Conservation (phyloP, 1,140 invertebrate genomes). For the Marisa cornuarietis region DNA sequence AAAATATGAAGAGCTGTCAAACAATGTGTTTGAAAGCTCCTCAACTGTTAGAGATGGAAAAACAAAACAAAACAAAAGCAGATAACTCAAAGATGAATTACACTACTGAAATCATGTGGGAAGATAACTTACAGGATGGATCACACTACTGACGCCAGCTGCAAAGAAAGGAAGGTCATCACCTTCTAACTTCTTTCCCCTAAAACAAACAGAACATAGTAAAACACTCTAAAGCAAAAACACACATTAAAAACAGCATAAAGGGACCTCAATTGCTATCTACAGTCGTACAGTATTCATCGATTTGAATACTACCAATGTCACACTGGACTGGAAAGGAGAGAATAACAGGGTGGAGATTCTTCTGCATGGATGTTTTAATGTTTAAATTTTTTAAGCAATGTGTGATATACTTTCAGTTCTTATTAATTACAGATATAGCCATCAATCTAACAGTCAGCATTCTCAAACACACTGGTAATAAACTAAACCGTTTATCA, state of each 20-base stretch:
- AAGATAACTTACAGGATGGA: conserved; percentile 80
- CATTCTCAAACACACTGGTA: no score
- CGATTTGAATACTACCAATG: no score
- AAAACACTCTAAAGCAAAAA: neutral
- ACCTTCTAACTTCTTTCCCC: conserved; percentile 83
- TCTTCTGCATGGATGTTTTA: no score
- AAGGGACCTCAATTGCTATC: neutral
- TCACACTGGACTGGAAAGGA: no score
- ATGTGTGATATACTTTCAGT: no score
- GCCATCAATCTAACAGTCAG: no score
- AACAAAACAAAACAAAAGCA: conserved; percentile 12
- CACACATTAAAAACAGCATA: neutral
- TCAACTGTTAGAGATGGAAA: neutral
- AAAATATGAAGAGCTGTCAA: no score
- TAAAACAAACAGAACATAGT: conserved; percentile 57
- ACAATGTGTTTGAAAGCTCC: no score
- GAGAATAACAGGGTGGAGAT: no score
- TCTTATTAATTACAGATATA: no score
- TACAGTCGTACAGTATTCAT: neutral
- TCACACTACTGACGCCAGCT: conserved; percentile 94
- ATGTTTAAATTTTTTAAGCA: no score
- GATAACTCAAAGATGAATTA: neutral
- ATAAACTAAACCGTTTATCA: no score
- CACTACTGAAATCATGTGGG: neutral
- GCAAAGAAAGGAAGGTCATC: conserved; percentile 90